Percentiles rank a stretch among this genome's conserved stretches.
phyloP scores from a whole-genome alignment of 2,113 vertebrate genomes.

The Lichenostomus cassidix region DNA sequence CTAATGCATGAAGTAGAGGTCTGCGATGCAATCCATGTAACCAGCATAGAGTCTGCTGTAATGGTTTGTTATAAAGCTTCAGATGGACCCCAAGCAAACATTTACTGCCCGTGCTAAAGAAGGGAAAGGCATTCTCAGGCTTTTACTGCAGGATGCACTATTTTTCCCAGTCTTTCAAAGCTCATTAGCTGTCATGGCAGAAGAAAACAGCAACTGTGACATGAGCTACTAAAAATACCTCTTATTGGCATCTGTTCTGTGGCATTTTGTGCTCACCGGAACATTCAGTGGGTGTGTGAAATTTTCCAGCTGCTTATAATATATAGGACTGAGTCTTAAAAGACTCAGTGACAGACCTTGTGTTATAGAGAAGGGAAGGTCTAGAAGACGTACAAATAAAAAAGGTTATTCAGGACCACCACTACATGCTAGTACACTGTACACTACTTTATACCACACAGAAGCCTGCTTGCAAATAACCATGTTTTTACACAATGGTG shows the following conservation, averaged over 20 bases:
- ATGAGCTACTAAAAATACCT: slow-evolving; percentile 73
- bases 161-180: slow-evolving; percentile 59
- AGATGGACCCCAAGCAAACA: slow-evolving; percentile 29
- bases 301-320: slow-evolving; percentile 76
- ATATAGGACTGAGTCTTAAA: slow-evolving; percentile 37
- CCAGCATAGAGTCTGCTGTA: not conserved
- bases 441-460: not conserved
- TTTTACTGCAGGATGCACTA: slow-evolving; percentile 43
- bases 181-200: slow-evolving; percentile 65
- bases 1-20: slow-evolving; percentile 31
- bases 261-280: slow-evolving; percentile 74
- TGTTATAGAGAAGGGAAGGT: not conserved
- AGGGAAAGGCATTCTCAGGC: slow-evolving; percentile 6
- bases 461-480: not conserved
- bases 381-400: not conserved
- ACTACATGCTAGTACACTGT: not conserved
- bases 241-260: slow-evolving; percentile 70
- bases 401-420: not conserved
- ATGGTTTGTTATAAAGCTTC: slow-evolving; percentile 4
- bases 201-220: slow-evolving; percentile 72
- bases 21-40: slow-evolving; percentile 2
- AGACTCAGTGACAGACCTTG: slow-evolving; percentile 17
- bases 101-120: not conserved
- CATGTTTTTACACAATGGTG: not conserved
- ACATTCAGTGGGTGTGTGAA: slow-evolving; percentile 70